Base-by-base conservation (phyloP, 1,140 invertebrate species). In the Ceratosolen fusciceps region DNA sequence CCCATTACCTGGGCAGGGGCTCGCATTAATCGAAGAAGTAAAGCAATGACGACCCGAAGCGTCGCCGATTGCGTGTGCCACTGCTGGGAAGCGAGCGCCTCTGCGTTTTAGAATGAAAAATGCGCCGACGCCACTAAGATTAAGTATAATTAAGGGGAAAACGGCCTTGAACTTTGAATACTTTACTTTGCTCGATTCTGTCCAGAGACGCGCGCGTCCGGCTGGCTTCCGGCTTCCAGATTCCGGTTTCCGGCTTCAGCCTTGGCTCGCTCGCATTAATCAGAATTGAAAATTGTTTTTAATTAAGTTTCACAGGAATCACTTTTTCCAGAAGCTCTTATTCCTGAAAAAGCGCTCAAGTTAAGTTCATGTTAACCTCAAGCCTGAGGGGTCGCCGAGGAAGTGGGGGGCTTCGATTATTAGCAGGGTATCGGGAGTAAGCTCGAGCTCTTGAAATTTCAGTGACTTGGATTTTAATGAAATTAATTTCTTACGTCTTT, bases 91-190 rank as follows among this genome's bases (percentile, higher is more conserved):
- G n/a, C 31, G 31, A 68, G n/a, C 47, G 37, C 47, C 37, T 68
- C 34, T 43, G 39, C 58, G 52, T 52, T 21, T 2, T 19, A n/a
- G n/a, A 67, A 73, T 79, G 49, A 67, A 79, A 79, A 79, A 73
- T 78, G 76, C 52, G 12, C 54, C 19, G 70, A 26, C 14, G 77
- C 52, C n/a, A n/a, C n/a, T n/a, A n/a, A n/a, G n/a, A n/a, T n/a
- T n/a, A n/a, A 73, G 73, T 73, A 79, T 79, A 79, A 79, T 79
- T 79, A 79, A 73, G 68, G 70, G 65, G 70, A 70, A 72, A 78
- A 52, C 76, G 73, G 56, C 60, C 73, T 79, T 67, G 21, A 47
- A 7, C 1, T 60, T 34, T 60, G 71, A 74, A 74, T 74, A 58
- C 56, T 72, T 72, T 73, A 5, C 26, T 52, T 73, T 24, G 1